A percentile compares a stretch with the other conserved stretches of the same genome.
Conservation (phyloP, 2,888 invertebrate species). For the Dynastes maya region DNA sequence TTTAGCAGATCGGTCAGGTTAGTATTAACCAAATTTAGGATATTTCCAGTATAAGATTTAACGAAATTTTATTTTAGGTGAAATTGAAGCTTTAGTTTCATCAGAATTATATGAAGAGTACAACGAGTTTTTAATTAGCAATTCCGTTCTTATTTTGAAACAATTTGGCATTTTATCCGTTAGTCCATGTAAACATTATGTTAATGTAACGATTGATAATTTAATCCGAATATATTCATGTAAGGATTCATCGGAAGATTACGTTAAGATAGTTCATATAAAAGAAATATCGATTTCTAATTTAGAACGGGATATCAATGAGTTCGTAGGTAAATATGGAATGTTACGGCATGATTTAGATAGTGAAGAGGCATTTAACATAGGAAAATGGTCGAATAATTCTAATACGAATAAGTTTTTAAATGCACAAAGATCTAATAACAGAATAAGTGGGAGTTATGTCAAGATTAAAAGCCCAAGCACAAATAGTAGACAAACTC, state of each 20-base stretch:
- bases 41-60: not conserved
- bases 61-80: conserved; percentile 16
- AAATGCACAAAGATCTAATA: not conserved
- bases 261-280: conserved; percentile 31
- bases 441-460: not conserved
- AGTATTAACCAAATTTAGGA: not conserved
- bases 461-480: too few species aligned
- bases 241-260: conserved; percentile 18
- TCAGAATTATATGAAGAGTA: conserved; percentile 44
- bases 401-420: not conserved
- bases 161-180: conserved; percentile 37
- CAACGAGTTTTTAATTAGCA: conserved; percentile 24
- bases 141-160: conserved; percentile 43
- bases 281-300: conserved; percentile 13
- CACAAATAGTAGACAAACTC: too few species aligned
- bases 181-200: conserved; percentile 30
- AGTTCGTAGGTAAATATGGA: conserved; percentile 11
- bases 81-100: conserved; percentile 40
- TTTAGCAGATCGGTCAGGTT: conserved; percentile 37
- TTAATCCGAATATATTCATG: conserved; percentile 41
- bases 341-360: not conserved
- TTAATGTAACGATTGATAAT: conserved; percentile 39
- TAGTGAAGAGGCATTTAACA: too few species aligned
- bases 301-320: conserved; percentile 8
- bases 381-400: not conserved